Base-by-base conservation (phyloP, 30 jellyfish, hydroid and myxozoan genomes). In the Chrysaora quinquecirrha region DNA sequence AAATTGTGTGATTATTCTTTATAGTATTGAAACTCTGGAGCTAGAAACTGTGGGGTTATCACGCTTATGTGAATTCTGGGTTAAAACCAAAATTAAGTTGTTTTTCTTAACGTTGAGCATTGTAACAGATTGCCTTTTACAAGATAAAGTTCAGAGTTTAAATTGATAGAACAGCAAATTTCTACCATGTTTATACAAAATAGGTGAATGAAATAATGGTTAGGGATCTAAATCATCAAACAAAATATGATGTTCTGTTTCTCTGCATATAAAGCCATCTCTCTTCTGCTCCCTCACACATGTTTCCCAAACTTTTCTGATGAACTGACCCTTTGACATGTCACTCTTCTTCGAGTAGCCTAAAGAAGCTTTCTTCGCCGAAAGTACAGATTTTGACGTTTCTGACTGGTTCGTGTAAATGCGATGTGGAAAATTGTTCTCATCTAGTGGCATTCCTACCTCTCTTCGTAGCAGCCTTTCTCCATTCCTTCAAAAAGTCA, bases 321-420 rank as follows among this genome's bases (percentile, higher is more conserved):
- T 30, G 80, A 67, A 67, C n/a, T 67, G 56, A 14, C 21, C 29
- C 62, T 67, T 67, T n/a, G 80, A 67, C 23, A 67, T n/a, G 24
- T 67, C 62, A 25, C 30, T 64, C 60, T 67, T 67, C 64, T 67
- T 67, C 64, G 71, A 67, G 64, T 67, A 67, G 23, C 80, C 80
- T 11, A 67, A 64, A 29, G 80, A 21, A 6, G 64, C 16, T 34
- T 67, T 67, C 23, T 24, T 67, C 12, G 80, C 64, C 12, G 80
- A 30, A 0, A 67, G 62, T 24, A 29, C 29, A 25, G 60, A 22
- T 14, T 67, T 67, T 19, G n/a, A 14, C n/a, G 27, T 1, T 22
- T 25, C 80, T 22, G 79, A 67, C 28, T 67, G 62, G 23, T 60
- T 60, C 16, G 73, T 60, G 32, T n/a, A 60, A n/a, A 24, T 16